These are phyloP conservation scores for Macaca mulatta DNA, from an alignment of 2,113 vertebrate species.

Conservation along the genomic window DNA sequence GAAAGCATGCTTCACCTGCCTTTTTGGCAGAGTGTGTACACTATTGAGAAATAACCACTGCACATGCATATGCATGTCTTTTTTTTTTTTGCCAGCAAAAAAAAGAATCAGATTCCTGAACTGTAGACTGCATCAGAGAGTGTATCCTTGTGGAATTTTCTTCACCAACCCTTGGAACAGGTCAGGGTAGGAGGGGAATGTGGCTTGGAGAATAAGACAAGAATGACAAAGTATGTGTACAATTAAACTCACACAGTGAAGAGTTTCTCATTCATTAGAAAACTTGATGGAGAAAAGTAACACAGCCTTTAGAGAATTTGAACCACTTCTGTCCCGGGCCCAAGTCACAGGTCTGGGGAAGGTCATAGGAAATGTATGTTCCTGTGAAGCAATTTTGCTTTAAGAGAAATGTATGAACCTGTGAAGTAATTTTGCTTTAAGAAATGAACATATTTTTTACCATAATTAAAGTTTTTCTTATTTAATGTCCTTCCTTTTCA, in stretches of 20 bases:
- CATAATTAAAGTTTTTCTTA: not conserved
- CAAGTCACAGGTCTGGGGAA: accelerated
- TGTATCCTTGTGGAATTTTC: not conserved
- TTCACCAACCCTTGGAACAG: not conserved
- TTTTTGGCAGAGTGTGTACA: not conserved
- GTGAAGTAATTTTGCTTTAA: not conserved
- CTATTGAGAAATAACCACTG: slow-evolving; percentile 16
- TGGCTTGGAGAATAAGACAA: not conserved
- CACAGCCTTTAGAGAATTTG: not conserved
- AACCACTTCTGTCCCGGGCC: no score
- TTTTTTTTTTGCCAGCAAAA: not conserved
- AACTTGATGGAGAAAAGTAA: not conserved
- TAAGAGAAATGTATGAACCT: not conserved
- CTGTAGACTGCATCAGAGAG: accelerated
- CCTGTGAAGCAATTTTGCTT: not conserved
- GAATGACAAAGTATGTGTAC: not conserved
- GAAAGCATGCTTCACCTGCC: slow-evolving; percentile 38
- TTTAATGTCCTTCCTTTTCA: not conserved
- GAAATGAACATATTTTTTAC: not conserved
- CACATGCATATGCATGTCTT: accelerated
- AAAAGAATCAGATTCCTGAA: not conserved
- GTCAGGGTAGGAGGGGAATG: accelerated
- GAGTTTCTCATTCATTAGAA: not conserved
- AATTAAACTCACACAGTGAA: not conserved
- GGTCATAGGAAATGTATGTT: not conserved